phyloP scores from a whole-genome alignment of 2,113 vertebrate species.

The Oreochromis tanganicae region DNA sequence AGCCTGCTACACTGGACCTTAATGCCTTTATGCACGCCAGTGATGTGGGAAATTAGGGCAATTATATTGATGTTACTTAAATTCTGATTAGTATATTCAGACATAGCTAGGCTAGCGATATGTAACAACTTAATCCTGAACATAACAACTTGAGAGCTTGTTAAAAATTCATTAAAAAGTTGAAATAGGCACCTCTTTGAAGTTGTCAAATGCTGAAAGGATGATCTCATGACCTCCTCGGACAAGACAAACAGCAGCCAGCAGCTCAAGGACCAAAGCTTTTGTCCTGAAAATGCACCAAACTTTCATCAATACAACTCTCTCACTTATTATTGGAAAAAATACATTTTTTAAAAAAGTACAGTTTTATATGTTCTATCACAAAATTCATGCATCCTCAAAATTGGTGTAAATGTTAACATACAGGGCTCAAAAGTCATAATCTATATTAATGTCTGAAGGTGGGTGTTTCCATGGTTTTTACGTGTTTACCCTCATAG shows the following conservation, averaged over 20 bases:
- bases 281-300: conserved; percentile 80
- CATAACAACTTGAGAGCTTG: neutral
- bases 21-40: neutral
- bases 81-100: neutral
- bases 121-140: neutral
- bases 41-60: neutral
- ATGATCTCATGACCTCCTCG: conserved; percentile 97
- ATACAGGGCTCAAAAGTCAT: neutral
- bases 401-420: neutral
- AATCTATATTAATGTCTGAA: neutral
- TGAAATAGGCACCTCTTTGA: conserved; percentile 86
- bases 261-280: conserved; percentile 91
- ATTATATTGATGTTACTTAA: neutral
- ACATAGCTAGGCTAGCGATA: neutral
- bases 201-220: conserved; percentile 96
- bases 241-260: conserved; percentile 95
- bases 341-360: accelerated
- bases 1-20: neutral
- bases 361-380: neutral
- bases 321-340: neutral
- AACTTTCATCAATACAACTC: neutral
- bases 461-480: neutral
- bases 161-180: neutral
- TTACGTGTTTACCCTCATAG: neutral
- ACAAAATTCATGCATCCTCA: neutral